phyloP scores from a whole-genome alignment of 2,113 vertebrate genomes.

The Nannobrachium achirus region DNA sequence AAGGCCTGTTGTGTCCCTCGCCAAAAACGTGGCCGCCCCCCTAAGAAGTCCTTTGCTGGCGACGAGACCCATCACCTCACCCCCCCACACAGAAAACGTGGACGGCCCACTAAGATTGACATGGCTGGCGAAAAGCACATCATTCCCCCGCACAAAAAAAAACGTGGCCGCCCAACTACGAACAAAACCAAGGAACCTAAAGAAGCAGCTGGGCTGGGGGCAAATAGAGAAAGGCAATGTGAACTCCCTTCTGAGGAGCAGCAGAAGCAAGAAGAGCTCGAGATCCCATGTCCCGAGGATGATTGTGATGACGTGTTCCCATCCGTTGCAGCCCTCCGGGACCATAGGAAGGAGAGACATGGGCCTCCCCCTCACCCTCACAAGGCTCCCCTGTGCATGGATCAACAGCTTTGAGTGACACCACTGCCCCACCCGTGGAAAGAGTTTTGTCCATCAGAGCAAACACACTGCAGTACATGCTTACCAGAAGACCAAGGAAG shows the following conservation, averaged over 20 bases:
- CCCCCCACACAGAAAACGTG: too few species aligned
- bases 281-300: constrained; percentile 73
- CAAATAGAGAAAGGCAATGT: constrained; percentile 16
- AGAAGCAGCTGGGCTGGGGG: background rate
- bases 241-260: constrained; percentile 12
- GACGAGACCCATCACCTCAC: too few species aligned
- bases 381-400: constrained; percentile 58
- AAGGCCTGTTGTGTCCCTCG: background rate
- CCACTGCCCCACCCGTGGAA: constrained; percentile 79
- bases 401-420: constrained; percentile 75
- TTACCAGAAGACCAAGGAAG: constrained; percentile 74
- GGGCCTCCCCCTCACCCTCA: background rate
- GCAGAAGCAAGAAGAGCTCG: constrained; percentile 42
- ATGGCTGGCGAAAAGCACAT: background rate
- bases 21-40: too few species aligned
- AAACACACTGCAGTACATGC: constrained; percentile 62
- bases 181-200: constrained; percentile 46
- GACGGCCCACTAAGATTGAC: too few species aligned
- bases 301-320: constrained; percentile 73
- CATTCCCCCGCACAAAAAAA: constrained; percentile 37
- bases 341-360: constrained; percentile 72
- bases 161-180: constrained; percentile 65
- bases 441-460: constrained; percentile 80
- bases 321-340: constrained; percentile 64
- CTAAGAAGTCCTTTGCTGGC: too few species aligned